Evolutionary conservation across 2,797 vertebrate species (phyloP), one percentile per base, ranked within the genome.

Genomic region (Champsocephalus esox): DNA sequence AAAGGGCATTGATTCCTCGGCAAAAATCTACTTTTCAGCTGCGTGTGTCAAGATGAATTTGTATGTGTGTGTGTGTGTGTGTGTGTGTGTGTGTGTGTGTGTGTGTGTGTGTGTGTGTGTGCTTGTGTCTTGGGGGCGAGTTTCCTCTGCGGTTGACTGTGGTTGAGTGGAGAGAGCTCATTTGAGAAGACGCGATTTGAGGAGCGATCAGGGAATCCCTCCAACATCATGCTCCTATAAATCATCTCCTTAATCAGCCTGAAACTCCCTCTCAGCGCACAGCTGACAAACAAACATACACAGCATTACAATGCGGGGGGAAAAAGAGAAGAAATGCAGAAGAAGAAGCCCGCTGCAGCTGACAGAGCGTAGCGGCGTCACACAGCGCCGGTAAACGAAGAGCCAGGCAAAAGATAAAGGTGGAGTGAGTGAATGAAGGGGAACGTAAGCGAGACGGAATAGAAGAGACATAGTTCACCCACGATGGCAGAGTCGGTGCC

Each of bases 181-280:
- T 94, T 92, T 90, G 78, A 88, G 87, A 86, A 90, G 90, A 90
- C 70, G 80, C 72, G 79, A 92, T 92, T 89, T 92, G 81, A 94
- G 89, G 86, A 90, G 89, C 71, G 88, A 92, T 92, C 82, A 57
- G 93, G 93, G 94, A 95, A 93, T 93, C 92, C 92, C 91, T 92
- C 86, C 70, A 87, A 88, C 90, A 92, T 89, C 83, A 77, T 82
- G 87, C 86, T 92, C 86, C 84, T 89, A 93, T 95, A 95, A 94
- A 95, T 95, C 94, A 94, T 93, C 81, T 92, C 92, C 93, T 93
- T 93, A 95, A 94, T 95, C 92, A 94, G 92, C 88, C 93, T 87
- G 84, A 93, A 94, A 92, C 88, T 85, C 80, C 68, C 93, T 90
- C 88, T 85, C 76, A 87, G 87, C 77, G 70, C 79, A 79, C 82